Base-by-base conservation (phyloP, 2,797 vertebrate genomes). In the Sebastes diploproa region DNA sequence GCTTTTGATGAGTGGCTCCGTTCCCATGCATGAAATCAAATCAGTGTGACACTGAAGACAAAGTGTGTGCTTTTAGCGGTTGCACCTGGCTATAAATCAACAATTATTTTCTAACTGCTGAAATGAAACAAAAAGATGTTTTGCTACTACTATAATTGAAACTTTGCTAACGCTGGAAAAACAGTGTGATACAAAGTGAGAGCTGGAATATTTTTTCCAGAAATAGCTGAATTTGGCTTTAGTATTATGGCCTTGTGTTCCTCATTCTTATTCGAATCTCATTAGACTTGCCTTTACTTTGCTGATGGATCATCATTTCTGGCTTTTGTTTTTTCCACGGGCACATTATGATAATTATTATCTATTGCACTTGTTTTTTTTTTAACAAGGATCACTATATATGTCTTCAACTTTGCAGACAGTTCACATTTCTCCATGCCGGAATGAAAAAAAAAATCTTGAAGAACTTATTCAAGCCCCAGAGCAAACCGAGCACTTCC, bases 21-120 rank as follows among this genome's bases (percentile, higher is more conserved):
- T 84, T 90, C 72, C 52, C 61, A 10, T 75, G 77, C 77, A 80
- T 90, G 82, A 87, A 91, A 86, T 90, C 63, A 82, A 93, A 88
- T 92, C 85, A 91, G 84, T 85, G 85, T 81, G 86, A 82, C 88
- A 75, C 70, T 46, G 79, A 90, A 86, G 85, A 90, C 79, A 91
- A 83, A 94, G 78, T 80, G 82, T 89, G 78, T 83, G 84, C 81
- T 93, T 90, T 89, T 76, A 86, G 84, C 72, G 34, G 75, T 87
- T 86, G 66, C 83, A 89, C 72, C 68, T 90, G 81, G 70, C 36
- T 38, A 67, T 91, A 78, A 85, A 90, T 93, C 80, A 92, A 52
- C 46, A 5, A 80, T 89, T 54, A 72, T 89, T 84, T 82, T 75
- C 67, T 79, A 86, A 89, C 90, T 76, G 42, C 20, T 77, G 29